phyloP scores from a whole-genome alignment of 2,797 vertebrate species.

The Mormyrus proboscirostris region DNA sequence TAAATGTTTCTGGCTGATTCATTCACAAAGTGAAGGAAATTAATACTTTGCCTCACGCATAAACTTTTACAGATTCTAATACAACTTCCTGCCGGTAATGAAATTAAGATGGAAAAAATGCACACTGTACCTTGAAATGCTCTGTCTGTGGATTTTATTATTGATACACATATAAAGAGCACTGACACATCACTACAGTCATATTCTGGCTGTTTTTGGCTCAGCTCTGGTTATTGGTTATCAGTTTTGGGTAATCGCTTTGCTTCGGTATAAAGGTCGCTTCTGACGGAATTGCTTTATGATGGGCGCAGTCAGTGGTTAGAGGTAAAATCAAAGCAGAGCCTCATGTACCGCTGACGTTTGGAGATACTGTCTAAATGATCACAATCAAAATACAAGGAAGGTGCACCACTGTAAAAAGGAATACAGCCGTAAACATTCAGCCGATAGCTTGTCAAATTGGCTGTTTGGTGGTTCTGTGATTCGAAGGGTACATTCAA shows the following conservation, averaged over 20 bases:
- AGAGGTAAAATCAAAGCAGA: background rate
- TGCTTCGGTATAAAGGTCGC: conserved; percentile 50
- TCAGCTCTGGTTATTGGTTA: conserved; percentile 47
- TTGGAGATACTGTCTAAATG: background rate
- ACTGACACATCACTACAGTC: background rate
- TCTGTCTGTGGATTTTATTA: background rate
- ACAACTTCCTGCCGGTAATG: background rate
- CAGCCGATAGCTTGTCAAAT: background rate
- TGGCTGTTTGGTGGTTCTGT: background rate
- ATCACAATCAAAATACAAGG: background rate
- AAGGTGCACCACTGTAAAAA: background rate
- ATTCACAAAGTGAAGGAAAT: background rate
- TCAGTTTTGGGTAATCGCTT: conserved; percentile 36
- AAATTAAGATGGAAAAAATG: background rate
- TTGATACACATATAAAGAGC: background rate
- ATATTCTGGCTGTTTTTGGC: background rate
- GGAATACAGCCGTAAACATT: background rate
- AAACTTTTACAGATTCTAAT: background rate
- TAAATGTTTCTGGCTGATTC: background rate
- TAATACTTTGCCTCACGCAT: background rate
- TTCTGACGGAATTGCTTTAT: conserved; percentile 27
- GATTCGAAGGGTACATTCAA: background rate
- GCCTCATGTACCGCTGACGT: background rate
- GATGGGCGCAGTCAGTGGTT: background rate
- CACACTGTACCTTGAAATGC: background rate